Evolutionary conservation across 2,888 invertebrate genomes (phyloP).

Genomic region (Drosophila maculinotata): DNA sequence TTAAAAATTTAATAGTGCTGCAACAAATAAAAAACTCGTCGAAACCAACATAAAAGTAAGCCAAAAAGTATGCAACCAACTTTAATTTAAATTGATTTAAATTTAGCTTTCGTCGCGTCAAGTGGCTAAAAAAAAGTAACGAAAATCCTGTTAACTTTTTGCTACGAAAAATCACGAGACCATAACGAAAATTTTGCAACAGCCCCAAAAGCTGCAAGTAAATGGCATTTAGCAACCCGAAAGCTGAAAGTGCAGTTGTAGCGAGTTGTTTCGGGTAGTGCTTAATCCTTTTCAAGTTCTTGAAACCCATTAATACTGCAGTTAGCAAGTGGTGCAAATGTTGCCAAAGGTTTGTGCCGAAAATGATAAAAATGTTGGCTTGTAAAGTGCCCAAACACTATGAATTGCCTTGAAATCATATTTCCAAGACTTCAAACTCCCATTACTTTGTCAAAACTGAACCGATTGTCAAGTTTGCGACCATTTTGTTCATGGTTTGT

Average conservation of each 20-base stretch:
- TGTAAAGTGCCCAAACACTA: no score
- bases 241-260: constrained; percentile 48
- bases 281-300: constrained; percentile 38
- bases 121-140: constrained; percentile 2
- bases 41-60: constrained; percentile 24
- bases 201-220: constrained; percentile 24
- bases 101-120: constrained; percentile 24
- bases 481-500: no score
- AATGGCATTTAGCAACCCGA: constrained; percentile 57
- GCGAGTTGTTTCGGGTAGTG: constrained; percentile 26
- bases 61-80: constrained; percentile 48
- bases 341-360: background rate
- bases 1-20: constrained; percentile 78
- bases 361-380: no score
- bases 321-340: background rate
- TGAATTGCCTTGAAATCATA: no score
- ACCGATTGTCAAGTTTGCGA: no score
- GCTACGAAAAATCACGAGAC: constrained; percentile 30
- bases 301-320: constrained; percentile 37
- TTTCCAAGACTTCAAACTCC: no score
- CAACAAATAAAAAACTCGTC: constrained; percentile 54
- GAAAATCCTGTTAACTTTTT: constrained; percentile 45
- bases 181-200: constrained; percentile 39
- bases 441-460: no score
- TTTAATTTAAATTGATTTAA: constrained; percentile 55